Conservation (phyloP, 2,888 invertebrate genomes). For the Zootermopsis nevadensis region DNA sequence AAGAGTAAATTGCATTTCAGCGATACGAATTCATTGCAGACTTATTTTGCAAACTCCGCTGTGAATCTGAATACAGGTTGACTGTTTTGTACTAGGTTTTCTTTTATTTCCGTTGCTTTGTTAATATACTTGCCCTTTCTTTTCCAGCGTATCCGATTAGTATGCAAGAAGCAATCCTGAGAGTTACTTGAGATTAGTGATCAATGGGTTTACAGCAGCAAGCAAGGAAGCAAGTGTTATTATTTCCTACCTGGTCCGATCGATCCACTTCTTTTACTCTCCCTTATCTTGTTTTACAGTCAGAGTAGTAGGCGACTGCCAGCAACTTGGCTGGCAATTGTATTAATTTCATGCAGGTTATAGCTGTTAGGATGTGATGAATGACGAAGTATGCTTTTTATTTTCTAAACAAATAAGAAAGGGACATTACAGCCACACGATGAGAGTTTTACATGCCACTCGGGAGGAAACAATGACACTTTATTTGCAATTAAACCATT, state of each 20-base stretch:
- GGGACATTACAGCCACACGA: too few relatives aligned
- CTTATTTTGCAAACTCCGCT: too few relatives aligned
- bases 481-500: too few relatives aligned
- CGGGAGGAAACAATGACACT: too few relatives aligned
- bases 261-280: background rate
- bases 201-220: slow-evolving; percentile 11
- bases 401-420: too few relatives aligned
- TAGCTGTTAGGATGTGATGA: too few relatives aligned
- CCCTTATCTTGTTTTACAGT: background rate
- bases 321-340: background rate
- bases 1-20: too few relatives aligned
- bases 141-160: background rate
- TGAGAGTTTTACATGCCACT: too few relatives aligned
- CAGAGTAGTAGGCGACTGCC: background rate
- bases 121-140: background rate
- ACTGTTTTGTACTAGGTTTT: too few relatives aligned
- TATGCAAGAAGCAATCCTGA: background rate
- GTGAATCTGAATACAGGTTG: too few relatives aligned
- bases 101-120: background rate
- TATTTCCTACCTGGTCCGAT: background rate
- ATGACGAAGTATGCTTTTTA: too few relatives aligned
- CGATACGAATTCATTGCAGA: too few relatives aligned
- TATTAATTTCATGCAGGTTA: background rate
- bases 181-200: slow-evolving; percentile 10
- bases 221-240: background rate